Conservation (phyloP, 2,888 invertebrate species). For the Pammene aurita region DNA sequence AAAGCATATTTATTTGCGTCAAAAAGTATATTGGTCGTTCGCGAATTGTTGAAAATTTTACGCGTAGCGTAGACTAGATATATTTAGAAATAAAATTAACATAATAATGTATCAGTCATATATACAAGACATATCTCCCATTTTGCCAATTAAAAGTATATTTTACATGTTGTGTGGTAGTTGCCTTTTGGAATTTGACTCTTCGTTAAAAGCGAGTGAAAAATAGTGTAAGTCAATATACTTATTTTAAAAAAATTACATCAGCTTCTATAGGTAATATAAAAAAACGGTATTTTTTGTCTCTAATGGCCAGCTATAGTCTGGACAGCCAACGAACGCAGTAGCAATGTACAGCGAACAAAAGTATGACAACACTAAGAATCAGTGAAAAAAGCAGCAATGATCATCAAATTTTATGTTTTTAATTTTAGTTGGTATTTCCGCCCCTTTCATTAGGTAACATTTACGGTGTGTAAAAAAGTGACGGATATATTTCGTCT, state of each 20-base stretch:
- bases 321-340: no score
- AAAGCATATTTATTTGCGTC: conserved; percentile 42
- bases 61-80: conserved; percentile 39
- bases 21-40: conserved; percentile 42
- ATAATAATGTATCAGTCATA: conserved; percentile 39
- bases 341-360: no score
- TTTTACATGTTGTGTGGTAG: conserved; percentile 60
- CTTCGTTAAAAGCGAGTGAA: neutral
- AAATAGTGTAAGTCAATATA: neutral
- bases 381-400: no score
- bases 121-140: conserved; percentile 76
- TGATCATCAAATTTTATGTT: no score
- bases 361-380: no score
- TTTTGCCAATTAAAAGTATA: conserved; percentile 78
- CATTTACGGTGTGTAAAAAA: no score
- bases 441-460: no score
- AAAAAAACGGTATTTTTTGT: no score
- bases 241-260: neutral
- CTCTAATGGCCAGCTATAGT: no score
- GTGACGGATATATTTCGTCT: no score
- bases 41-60: conserved; percentile 43
- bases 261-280: no score
- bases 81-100: conserved; percentile 21
- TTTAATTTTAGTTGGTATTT: no score
- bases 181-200: conserved; percentile 46